Evolutionary conservation across 2,113 vertebrate species (phyloP), one percentile per base, ranked within the genome.

Genomic region (Nothoprocta perdicaria): DNA sequence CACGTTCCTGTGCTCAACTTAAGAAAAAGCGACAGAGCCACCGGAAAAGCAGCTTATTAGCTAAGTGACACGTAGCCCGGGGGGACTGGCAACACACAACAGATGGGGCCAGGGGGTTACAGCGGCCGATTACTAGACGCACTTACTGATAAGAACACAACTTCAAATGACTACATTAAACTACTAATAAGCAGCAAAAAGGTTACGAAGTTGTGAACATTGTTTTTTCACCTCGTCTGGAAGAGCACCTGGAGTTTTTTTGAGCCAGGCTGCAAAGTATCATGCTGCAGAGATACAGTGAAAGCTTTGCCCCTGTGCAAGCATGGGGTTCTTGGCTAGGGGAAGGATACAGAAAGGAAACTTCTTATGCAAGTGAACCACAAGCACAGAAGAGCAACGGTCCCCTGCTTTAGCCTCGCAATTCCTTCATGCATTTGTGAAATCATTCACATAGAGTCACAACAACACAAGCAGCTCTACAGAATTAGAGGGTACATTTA

Each of bases 311-410:
- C 23, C 21, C 43, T 80, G 60, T 93, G 85, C 78, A 93, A 90
- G 89, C 33, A 53, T 52, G 24, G 5, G 33, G 35, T 21, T 81
- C 52, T 80, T 33, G 1, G 75, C 57, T 78, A 80, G 11, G 73
- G 86, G 62, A 93, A 93, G 73, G 90, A 87, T 22, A 92, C 48
- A 86, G 85, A 88, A 92, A 73, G 73, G 77, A 88, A 96, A 94
- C 80, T 48, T 66, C 60, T 90, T 80, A 95, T 88, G 89, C 60
- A 89, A 96, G 86, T 21, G 83, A 90, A 86, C 89, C 86, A 92
- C 85, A 76, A 23, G 61, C 33, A 76, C 53, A 71, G 67, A 84
- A 80, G 81, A 81, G 66, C 57, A 94, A 80, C 78, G 67, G 19
- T 31, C 11, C 13, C 12, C 13, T 81, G 60, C 53, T 60, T 71